A percentile compares a stretch with the other conserved stretches of the same genome.
Evolutionary conservation across 2,888 invertebrate genomes (phyloP).

Genomic region (Cylindroiulus punctatus): DNA sequence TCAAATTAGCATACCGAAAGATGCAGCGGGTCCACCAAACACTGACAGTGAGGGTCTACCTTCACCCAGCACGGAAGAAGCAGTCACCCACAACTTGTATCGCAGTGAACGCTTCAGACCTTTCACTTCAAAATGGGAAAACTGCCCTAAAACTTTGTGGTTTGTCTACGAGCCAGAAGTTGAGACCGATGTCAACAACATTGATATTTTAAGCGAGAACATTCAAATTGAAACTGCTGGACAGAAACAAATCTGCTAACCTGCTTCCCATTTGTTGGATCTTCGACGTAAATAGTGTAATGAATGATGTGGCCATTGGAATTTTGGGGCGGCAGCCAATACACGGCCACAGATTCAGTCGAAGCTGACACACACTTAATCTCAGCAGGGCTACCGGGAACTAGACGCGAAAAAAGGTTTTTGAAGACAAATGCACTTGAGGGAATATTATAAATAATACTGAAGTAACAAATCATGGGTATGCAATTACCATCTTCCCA

Average conservation of each 20-base stretch:
- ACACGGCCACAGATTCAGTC: conserved; percentile 64
- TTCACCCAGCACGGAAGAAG: conserved; percentile 65
- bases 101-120: conserved; percentile 62
- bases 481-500: conserved; percentile 64
- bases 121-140: conserved; percentile 61
- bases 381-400: conserved; percentile 65
- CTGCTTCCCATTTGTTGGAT: conserved; percentile 58
- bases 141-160: conserved; percentile 56
- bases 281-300: conserved; percentile 64
- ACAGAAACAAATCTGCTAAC: conserved; percentile 8
- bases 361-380: conserved; percentile 66
- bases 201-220: not conserved
- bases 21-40: conserved; percentile 55
- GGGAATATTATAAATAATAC: not conserved
- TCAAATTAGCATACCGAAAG: conserved; percentile 46
- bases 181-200: not conserved
- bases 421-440: not conserved
- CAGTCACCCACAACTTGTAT: conserved; percentile 65
- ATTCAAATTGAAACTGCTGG: not conserved
- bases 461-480: not conserved
- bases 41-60: conserved; percentile 63
- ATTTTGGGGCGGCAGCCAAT: conserved; percentile 66
- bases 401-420: conserved; percentile 60
- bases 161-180: conserved; percentile 53
- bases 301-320: conserved; percentile 65